These are phyloP conservation scores for Drosophila willistoni DNA, from an alignment of 1,140 invertebrate genomes.

Conservation along the genomic window DNA sequence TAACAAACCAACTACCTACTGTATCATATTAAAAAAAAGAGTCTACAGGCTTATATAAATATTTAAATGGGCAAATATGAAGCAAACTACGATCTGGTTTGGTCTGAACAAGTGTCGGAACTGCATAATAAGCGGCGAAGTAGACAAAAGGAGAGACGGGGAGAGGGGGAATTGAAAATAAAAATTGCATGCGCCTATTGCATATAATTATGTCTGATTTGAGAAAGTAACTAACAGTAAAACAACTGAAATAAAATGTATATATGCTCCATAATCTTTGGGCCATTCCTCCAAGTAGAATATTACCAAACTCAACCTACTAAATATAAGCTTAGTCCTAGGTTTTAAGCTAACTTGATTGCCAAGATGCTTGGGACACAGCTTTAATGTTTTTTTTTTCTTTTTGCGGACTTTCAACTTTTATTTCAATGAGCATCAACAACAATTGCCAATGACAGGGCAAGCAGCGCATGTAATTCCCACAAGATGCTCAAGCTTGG, in stretches of 20 bases:
- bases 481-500: conserved; percentile 30
- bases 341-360: conserved; percentile 19
- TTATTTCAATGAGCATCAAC: conserved; percentile 58
- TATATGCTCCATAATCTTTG: too few species aligned
- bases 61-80: conserved; percentile 67
- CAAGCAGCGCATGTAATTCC: conserved; percentile 23
- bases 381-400: not conserved
- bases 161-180: not conserved
- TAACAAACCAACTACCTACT: conserved; percentile 15
- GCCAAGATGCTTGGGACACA: conserved; percentile 5
- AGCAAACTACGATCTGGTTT: conserved; percentile 48
- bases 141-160: not conserved
- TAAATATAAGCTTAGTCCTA: not conserved
- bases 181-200: not conserved
- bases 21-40: conserved; percentile 54
- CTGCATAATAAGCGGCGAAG: conserved; percentile 15
- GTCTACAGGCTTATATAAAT: conserved; percentile 63
- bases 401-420: conserved; percentile 9
- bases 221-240: too few species aligned
- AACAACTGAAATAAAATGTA: too few species aligned
- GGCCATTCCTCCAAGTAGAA: too few species aligned
- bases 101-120: conserved; percentile 17
- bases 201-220: not conserved
- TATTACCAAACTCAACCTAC: too few species aligned
- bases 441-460: conserved; percentile 38